A percentile compares a stretch with the other conserved stretches of the same genome.
phyloP scores from a whole-genome alignment of 2,797 vertebrate species.

The Antennarius maculatus region DNA sequence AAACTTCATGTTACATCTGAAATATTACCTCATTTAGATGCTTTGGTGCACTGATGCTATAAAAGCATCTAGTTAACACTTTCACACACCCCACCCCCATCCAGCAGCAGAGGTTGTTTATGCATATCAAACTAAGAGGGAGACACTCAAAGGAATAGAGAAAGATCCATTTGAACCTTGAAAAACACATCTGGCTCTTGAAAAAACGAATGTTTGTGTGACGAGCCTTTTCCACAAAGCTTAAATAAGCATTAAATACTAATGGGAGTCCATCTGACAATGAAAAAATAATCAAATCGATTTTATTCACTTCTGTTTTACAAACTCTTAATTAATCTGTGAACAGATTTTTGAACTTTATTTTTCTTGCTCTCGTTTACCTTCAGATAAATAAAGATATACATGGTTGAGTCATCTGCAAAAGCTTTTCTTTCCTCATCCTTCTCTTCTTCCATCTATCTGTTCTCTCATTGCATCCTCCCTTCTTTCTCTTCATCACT shows the following conservation, averaged over 20 bases:
- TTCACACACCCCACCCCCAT: background rate
- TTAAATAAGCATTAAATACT: background rate
- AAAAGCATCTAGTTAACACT: slow-evolving; percentile 23
- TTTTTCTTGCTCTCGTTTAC: background rate
- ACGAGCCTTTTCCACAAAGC: background rate
- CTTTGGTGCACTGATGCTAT: slow-evolving; percentile 43
- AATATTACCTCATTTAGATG: slow-evolving; percentile 51
- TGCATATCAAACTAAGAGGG: slow-evolving; percentile 7
- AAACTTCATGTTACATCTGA: slow-evolving; percentile 54
- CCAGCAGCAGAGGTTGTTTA: slow-evolving; percentile 17
- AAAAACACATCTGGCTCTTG: background rate
- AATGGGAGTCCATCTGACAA: slow-evolving; percentile 12
- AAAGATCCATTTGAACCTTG: background rate
- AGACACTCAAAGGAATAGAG: slow-evolving; percentile 4
- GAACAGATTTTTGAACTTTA: background rate
- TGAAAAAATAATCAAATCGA: slow-evolving; percentile 16
- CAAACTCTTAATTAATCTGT: background rate
- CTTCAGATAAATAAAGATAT: slow-evolving; percentile 7
- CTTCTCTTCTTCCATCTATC: slow-evolving; percentile 22
- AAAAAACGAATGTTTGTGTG: background rate
- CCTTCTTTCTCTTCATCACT: too few relatives aligned
- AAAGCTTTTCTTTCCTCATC: slow-evolving; percentile 10
- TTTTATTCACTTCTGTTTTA: slow-evolving; percentile 8
- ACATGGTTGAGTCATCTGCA: slow-evolving; percentile 15
- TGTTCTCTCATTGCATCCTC: slow-evolving; percentile 21